phyloP scores from a whole-genome alignment of 2,888 invertebrate genomes.

The Arenicola marina region DNA sequence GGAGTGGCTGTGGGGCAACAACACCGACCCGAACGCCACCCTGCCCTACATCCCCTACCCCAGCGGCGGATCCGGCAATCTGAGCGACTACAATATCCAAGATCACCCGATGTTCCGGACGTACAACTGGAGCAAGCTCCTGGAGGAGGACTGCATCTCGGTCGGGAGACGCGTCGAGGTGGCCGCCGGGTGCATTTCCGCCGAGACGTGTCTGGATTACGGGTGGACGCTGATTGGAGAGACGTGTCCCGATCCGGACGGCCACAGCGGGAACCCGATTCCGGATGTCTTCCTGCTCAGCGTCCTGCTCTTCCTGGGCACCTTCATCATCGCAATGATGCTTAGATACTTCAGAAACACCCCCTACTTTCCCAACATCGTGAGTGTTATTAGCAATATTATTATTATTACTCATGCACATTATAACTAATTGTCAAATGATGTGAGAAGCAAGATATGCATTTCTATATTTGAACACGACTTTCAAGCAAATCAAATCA shows the following conservation, averaged over 20 bases:
- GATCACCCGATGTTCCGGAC: slow-evolving; percentile 11
- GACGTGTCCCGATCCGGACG: slow-evolving; percentile 56
- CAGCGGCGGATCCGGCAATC: not conserved
- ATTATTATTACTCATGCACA: no score
- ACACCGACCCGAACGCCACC: not conserved
- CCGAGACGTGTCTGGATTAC: slow-evolving; percentile 13
- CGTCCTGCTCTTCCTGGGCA: slow-evolving; percentile 85
- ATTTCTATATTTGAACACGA: no score
- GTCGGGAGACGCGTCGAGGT: slow-evolving; percentile 20
- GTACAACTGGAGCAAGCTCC: slow-evolving; percentile 18
- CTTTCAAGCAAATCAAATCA: no score
- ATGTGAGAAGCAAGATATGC: no score
- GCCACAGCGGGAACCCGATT: not conserved
- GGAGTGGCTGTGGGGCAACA: no score
- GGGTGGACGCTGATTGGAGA: slow-evolving; percentile 21
- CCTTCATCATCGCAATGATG: slow-evolving; percentile 83
- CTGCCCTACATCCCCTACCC: not conserved
- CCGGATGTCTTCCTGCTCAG: slow-evolving; percentile 91
- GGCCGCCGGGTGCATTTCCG: slow-evolving; percentile 20
- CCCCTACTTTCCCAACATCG: slow-evolving; percentile 87
- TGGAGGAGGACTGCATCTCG: slow-evolving; percentile 29
- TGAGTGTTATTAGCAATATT: slow-evolving; percentile 64
- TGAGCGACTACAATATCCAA: not conserved
- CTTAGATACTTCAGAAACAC: slow-evolving; percentile 91
- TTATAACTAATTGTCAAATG: no score